Percentiles rank a stretch among this genome's conserved stretches.
phyloP scores from a whole-genome alignment of 2,797 vertebrate species.

The Phyllotis vaccarum region DNA sequence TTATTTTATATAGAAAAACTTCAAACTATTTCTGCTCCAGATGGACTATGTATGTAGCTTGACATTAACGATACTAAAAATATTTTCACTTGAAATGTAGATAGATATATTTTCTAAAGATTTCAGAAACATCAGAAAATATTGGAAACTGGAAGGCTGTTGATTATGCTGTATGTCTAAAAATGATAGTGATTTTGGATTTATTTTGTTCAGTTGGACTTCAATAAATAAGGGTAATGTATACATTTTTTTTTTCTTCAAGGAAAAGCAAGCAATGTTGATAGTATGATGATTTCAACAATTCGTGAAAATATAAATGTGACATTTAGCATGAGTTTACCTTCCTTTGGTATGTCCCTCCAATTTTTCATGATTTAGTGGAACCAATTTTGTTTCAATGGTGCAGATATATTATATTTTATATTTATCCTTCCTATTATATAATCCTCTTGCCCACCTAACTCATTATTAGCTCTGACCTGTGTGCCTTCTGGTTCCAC shows the following conservation, averaged over 20 bases:
- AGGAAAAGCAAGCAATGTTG: not conserved
- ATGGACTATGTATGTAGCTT: not conserved
- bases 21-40: not conserved
- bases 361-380: not conserved
- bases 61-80: slow-evolving; percentile 21
- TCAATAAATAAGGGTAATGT: not conserved
- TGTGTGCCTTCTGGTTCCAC: not conserved
- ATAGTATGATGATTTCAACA: not conserved
- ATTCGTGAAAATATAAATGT: not conserved
- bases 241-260: not conserved
- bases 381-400: not conserved
- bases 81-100: not conserved
- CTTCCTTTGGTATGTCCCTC: not conserved
- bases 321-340: not conserved
- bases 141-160: not conserved
- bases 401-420: not conserved
- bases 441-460: not conserved
- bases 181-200: not conserved
- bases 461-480: not conserved
- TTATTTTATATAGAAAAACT: not conserved
- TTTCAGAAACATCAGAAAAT: slow-evolving; percentile 18
- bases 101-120: not conserved
- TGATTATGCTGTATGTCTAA: slow-evolving; percentile 8
- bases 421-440: not conserved
- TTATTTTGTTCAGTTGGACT: not conserved